Percentiles rank a stretch among this genome's conserved stretches.
These are phyloP conservation scores for Petrocephalus sullivani DNA, from an alignment of 2,797 vertebrate genomes.

Conservation along the genomic window DNA sequence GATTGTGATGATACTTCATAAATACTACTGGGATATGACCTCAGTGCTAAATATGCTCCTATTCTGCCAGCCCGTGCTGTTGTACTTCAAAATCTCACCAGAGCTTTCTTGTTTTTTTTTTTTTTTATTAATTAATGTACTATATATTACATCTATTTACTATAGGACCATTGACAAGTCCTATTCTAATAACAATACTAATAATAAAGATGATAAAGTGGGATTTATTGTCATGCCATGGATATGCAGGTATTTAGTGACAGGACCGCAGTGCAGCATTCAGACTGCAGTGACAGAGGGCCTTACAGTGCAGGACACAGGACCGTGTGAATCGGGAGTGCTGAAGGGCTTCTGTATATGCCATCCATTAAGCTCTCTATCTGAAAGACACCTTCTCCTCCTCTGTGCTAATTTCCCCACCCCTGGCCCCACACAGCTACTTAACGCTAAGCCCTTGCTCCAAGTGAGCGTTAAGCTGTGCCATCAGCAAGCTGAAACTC, in stretches of 20 bases:
- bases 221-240: background rate
- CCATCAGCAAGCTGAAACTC: background rate
- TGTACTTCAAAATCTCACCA: background rate
- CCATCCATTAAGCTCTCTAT: background rate
- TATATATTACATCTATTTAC: background rate
- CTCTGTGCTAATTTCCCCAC: background rate
- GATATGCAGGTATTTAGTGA: background rate
- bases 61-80: slow-evolving; percentile 9
- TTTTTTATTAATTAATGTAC: too few relatives aligned
- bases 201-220: background rate
- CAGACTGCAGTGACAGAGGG: background rate
- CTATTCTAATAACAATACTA: background rate
- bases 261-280: background rate
- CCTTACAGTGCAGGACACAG: background rate
- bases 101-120: background rate
- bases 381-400: background rate
- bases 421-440: background rate
- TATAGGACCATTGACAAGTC: background rate
- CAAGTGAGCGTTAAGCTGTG: background rate
- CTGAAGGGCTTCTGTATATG: background rate
- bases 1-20: slow-evolving; percentile 32
- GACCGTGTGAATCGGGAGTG: background rate
- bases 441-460: background rate
- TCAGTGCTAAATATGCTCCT: slow-evolving; percentile 35
- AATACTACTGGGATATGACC: slow-evolving; percentile 34